Conservation (phyloP, 2,797 vertebrate species). For the Eospalax fontanierii region DNA sequence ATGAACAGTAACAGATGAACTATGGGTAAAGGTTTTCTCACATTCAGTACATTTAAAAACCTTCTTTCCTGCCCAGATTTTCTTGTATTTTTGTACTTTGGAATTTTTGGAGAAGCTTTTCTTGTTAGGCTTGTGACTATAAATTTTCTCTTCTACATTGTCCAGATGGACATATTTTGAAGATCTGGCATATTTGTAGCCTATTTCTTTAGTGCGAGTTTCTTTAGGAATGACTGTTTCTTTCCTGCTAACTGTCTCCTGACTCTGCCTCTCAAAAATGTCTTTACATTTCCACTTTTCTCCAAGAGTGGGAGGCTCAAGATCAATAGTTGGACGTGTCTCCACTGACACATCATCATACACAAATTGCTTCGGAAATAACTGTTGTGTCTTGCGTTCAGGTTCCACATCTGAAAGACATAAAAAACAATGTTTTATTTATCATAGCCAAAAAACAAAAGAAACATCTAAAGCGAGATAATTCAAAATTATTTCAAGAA, state of each 20-base stretch:
- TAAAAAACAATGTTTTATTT: constrained; percentile 3
- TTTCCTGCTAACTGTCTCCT: constrained; percentile 42
- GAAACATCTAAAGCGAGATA: not conserved
- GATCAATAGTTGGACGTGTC: not conserved
- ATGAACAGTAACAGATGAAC: constrained; percentile 76
- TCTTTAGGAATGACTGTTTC: constrained; percentile 17
- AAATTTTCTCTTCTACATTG: constrained; percentile 48
- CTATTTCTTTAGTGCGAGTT: constrained; percentile 8
- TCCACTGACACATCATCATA: constrained; percentile 49
- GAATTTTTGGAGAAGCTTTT: constrained; percentile 52
- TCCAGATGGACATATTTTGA: not conserved
- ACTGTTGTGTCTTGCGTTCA: constrained; percentile 28
- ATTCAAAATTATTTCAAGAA: constrained; percentile 11
- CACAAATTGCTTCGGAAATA: constrained; percentile 27
- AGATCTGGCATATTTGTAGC: constrained; percentile 19
- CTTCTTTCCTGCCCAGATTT: constrained; percentile 58
- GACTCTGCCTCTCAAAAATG: constrained; percentile 45
- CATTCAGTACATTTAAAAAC: constrained; percentile 77
- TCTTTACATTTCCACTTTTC: constrained; percentile 57
- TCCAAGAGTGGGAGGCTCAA: constrained; percentile 32
- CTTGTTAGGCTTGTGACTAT: constrained; percentile 45
- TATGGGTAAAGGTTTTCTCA: constrained; percentile 79
- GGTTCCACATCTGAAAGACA: constrained; percentile 71
- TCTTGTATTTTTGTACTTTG: constrained; percentile 50
- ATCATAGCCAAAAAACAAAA: constrained; percentile 21